A percentile compares a stretch with the other conserved stretches of the same genome.
These are phyloP conservation scores for Drosophila stalkeri DNA, from an alignment of 2,888 invertebrate species.

Conservation along the genomic window DNA sequence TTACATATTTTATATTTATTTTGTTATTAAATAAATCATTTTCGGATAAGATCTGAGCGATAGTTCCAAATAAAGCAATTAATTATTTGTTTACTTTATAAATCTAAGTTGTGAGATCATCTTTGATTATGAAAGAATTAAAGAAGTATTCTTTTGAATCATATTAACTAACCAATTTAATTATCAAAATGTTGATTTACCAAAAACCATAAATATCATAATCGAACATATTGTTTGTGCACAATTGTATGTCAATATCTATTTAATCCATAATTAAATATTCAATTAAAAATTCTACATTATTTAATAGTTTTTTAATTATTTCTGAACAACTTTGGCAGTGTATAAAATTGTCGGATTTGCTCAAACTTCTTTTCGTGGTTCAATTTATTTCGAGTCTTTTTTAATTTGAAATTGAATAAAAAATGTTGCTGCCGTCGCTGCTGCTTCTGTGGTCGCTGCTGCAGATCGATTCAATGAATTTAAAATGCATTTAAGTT, in stretches of 20 bases:
- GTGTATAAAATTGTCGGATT: slow-evolving; percentile 26
- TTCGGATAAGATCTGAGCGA: background rate
- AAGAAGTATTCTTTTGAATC: too few relatives aligned
- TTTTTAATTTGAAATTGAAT: slow-evolving; percentile 71
- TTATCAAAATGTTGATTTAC: too few relatives aligned
- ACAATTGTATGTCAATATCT: too few relatives aligned
- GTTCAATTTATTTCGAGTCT: slow-evolving; percentile 20
- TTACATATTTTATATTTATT: too few relatives aligned
- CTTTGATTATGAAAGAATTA: too few relatives aligned
- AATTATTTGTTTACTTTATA: too few relatives aligned
- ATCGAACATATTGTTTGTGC: too few relatives aligned
- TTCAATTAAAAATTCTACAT: too few relatives aligned
- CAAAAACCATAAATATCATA: too few relatives aligned
- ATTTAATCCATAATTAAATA: too few relatives aligned
- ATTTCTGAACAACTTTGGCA: background rate
- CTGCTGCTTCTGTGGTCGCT: slow-evolving; percentile 40
- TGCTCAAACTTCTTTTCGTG: background rate
- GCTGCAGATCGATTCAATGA: slow-evolving; percentile 76
- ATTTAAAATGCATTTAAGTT: slow-evolving; percentile 78
- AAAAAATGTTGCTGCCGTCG: slow-evolving; percentile 48
- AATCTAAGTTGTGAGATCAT: too few relatives aligned
- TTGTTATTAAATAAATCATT: background rate
- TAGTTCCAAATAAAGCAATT: background rate
- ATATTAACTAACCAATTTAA: too few relatives aligned
- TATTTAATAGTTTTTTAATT: background rate